phyloP scores from a whole-genome alignment of 1,140 invertebrate species.

The Drosophila pandora region DNA sequence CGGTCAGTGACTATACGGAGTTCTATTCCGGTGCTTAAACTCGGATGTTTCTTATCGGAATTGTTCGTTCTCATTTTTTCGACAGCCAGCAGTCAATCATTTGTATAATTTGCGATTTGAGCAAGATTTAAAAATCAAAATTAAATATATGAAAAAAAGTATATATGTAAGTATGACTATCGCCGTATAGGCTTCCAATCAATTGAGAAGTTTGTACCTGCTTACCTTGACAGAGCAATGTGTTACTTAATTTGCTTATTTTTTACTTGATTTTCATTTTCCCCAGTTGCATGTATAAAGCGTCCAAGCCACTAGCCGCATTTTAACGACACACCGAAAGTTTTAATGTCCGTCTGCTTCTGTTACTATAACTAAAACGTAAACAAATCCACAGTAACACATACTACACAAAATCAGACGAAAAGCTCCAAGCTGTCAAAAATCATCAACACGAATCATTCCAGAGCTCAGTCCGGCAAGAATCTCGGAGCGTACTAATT shows the following conservation, averaged over 20 bases:
- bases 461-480: constrained; percentile 12
- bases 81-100: too few species aligned
- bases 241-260: neutral
- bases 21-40: constrained; percentile 5
- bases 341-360: neutral
- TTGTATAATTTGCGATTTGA: too few species aligned
- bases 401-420: constrained; percentile 13
- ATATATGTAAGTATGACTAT: too few species aligned
- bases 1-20: constrained; percentile 33
- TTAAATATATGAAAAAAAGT: too few species aligned
- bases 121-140: too few species aligned
- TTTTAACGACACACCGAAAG: neutral
- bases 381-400: neutral
- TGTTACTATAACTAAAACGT: neutral
- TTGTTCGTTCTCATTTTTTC: neutral
- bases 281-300: neutral
- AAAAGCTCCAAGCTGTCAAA: constrained; percentile 31
- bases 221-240: too few species aligned
- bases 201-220: too few species aligned
- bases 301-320: neutral
- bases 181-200: too few species aligned
- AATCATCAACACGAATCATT: constrained; percentile 31
- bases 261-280: neutral
- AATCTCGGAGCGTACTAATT: constrained; percentile 46
- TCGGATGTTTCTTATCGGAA: constrained; percentile 44